phyloP scores from a whole-genome alignment of 2,113 vertebrate species.

The Platysternon megacephalum region DNA sequence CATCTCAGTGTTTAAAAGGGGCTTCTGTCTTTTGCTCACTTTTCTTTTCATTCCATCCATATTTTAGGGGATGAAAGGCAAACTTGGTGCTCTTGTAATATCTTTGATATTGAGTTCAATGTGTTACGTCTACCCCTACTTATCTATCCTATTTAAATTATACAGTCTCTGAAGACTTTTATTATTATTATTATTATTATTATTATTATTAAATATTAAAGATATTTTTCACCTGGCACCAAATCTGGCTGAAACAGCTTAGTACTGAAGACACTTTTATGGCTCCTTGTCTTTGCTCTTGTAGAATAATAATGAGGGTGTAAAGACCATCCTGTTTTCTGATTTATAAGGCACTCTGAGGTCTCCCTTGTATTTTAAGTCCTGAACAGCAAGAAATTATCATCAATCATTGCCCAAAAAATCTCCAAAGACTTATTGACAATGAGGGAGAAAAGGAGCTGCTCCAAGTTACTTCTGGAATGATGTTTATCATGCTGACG shows the following conservation, averaged over 20 bases:
- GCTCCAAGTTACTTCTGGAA: not conserved
- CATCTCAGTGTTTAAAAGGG: not conserved
- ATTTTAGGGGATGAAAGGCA: not conserved
- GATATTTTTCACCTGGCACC: slow-evolving; percentile 56
- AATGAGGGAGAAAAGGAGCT: slow-evolving; percentile 1
- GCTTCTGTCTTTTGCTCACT: not conserved
- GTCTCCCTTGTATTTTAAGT: slow-evolving; percentile 54
- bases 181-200: no score
- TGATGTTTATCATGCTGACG: not conserved
- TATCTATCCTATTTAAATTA: slow-evolving; percentile 16
- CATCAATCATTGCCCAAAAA: slow-evolving; percentile 29
- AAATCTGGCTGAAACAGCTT: slow-evolving; percentile 63
- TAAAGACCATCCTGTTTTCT: slow-evolving; percentile 17
- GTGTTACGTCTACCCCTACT: slow-evolving; percentile 15
- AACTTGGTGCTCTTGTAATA: fast-evolving
- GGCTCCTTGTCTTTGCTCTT: slow-evolving; percentile 55
- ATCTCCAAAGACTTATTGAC: slow-evolving; percentile 34
- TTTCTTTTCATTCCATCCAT: not conserved
- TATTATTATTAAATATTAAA: no score
- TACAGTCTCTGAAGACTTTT: slow-evolving; percentile 18
- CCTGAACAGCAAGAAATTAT: slow-evolving; percentile 48
- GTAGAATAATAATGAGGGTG: slow-evolving; percentile 28
- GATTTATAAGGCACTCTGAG: slow-evolving; percentile 52
- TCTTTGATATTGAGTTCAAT: not conserved
- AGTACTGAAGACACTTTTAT: slow-evolving; percentile 65